phyloP scores from a whole-genome alignment of 2,888 invertebrate genomes.

The Pseudoips prasinana region DNA sequence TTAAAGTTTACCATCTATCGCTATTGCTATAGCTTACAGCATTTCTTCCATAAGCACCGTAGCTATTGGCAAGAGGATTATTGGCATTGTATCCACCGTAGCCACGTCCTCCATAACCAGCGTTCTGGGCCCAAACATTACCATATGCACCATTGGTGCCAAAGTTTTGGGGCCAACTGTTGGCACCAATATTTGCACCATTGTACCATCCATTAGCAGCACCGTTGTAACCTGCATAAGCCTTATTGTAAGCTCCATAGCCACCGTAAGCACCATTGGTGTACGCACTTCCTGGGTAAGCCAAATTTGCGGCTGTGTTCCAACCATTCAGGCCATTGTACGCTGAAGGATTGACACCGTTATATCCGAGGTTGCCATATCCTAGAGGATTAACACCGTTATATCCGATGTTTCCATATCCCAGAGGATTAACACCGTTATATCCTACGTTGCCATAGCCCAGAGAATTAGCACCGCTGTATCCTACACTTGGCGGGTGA shows the following conservation, averaged over 20 bases:
- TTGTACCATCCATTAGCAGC: too few relatives aligned
- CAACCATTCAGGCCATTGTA: constrained; percentile 1
- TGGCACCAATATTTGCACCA: constrained; percentile 6
- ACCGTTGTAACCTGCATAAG: not conserved
- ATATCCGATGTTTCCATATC: not conserved
- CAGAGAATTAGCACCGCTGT: constrained; percentile 33
- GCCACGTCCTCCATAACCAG: not conserved
- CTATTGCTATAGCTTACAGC: constrained; percentile 1
- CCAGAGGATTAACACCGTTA: not conserved
- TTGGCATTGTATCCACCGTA: constrained; percentile 1
- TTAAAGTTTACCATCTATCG: constrained; percentile 13
- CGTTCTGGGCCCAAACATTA: constrained; percentile 3
- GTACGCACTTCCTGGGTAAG: constrained; percentile 1
- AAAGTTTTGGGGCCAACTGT: constrained; percentile 8
- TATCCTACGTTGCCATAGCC: constrained; percentile 1
- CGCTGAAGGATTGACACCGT: not conserved
- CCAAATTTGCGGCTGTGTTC: not conserved
- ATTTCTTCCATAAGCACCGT: not conserved
- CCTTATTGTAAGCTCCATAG: constrained; percentile 1
- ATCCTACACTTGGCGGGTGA: constrained; percentile 40
- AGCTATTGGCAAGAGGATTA: constrained; percentile 1
- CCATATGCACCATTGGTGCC: constrained; percentile 3
- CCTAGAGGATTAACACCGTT: not conserved
- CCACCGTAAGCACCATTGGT: constrained; percentile 3
- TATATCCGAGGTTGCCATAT: not conserved